Percentiles rank a stretch among this genome's conserved stretches.
These are phyloP conservation scores for Staurois parvus DNA, from an alignment of 2,797 vertebrate species.

Conservation along the genomic window DNA sequence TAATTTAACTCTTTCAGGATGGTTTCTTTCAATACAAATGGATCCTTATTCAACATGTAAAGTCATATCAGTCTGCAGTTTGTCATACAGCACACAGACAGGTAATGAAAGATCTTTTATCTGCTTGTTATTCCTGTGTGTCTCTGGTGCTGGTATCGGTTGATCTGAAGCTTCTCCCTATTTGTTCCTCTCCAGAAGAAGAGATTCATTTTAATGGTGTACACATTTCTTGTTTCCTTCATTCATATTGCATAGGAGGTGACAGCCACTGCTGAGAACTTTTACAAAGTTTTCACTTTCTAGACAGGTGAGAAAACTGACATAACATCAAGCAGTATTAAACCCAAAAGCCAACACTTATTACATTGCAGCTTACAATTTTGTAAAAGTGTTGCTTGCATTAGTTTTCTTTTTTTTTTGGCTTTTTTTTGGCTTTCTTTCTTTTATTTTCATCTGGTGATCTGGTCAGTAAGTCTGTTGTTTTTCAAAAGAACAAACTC, in stretches of 20 bases:
- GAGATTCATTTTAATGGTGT: neutral
- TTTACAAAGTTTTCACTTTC: conserved; percentile 22
- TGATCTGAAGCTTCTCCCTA: neutral
- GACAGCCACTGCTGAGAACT: neutral
- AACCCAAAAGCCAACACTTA: no score
- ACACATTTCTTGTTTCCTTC: neutral
- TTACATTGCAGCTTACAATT: no score
- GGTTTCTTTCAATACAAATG: no score
- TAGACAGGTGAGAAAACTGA: conserved; percentile 1
- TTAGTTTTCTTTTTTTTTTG: no score
- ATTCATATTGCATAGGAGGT: neutral
- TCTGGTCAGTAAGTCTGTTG: no score
- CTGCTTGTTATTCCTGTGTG: neutral
- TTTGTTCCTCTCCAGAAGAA: neutral
- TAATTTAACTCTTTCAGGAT: no score
- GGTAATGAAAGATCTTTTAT: neutral
- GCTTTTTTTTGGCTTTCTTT: no score
- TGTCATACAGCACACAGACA: neutral
- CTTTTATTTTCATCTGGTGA: no score
- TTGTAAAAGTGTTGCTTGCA: no score
- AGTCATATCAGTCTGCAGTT: neutral
- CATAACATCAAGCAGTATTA: neutral
- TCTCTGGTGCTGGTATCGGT: neutral
- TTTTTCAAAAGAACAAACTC: no score
- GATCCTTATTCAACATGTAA: neutral